Conservation (phyloP, 1,140 invertebrate species). For the Maconellicoccus hirsutus region DNA sequence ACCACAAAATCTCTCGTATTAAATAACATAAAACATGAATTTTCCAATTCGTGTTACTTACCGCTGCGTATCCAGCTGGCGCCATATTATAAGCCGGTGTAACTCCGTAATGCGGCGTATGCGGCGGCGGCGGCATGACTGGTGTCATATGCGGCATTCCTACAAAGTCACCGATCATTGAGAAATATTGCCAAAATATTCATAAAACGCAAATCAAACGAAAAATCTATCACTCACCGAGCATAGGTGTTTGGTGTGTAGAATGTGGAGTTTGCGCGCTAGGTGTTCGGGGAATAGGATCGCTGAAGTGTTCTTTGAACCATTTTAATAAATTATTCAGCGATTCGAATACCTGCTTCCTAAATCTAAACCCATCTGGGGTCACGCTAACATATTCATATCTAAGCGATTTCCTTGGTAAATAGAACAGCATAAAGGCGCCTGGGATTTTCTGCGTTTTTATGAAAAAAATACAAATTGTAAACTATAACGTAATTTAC, state of each 20-base stretch:
- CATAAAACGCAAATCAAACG: conserved; percentile 38
- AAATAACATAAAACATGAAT: too few relatives aligned
- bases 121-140: background rate
- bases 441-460: conserved; percentile 68
- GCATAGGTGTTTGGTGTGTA: conserved; percentile 43
- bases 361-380: conserved; percentile 84
- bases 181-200: conserved; percentile 26
- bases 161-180: background rate
- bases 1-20: too few relatives aligned
- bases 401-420: conserved; percentile 66
- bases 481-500: background rate
- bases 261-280: conserved; percentile 49
- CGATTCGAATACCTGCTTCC: conserved; percentile 75
- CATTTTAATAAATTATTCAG: conserved; percentile 76
- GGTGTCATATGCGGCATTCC: background rate
- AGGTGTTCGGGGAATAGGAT: conserved; percentile 77
- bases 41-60: background rate
- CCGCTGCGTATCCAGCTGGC: background rate
- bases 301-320: conserved; percentile 97
- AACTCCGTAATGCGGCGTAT: background rate
- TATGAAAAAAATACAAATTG: conserved; percentile 23
- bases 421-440: conserved; percentile 88
- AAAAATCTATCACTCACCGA: background rate
- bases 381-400: conserved; percentile 88
- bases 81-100: background rate